Evolutionary conservation across 2,113 vertebrate genomes (phyloP).

Genomic region (Hippocampus guttulatus): DNA sequence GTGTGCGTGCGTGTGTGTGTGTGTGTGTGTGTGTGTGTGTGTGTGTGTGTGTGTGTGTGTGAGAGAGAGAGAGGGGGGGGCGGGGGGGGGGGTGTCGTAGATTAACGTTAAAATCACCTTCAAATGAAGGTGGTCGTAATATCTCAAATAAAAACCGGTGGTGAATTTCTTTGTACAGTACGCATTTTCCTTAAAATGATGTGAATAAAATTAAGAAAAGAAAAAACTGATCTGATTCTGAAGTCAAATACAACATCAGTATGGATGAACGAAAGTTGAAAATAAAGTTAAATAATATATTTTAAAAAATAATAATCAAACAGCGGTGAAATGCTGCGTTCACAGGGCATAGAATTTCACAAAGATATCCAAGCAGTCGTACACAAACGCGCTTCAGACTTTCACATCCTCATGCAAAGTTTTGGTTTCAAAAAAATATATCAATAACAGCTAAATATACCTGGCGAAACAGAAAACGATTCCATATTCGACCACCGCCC

Average conservation of each 20-base stretch:
- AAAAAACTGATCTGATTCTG: not conserved
- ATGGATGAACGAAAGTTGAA: not conserved
- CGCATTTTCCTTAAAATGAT: conserved; percentile 3
- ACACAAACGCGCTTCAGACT: not conserved
- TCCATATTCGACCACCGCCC: not conserved
- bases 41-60: too few species aligned
- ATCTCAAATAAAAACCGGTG: not conserved
- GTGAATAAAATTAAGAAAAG: not conserved
- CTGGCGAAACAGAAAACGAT: not conserved
- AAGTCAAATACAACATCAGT: not conserved
- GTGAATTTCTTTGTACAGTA: not conserved
- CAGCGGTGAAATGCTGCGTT: not conserved
- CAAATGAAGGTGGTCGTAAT: not conserved
- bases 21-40: too few species aligned
- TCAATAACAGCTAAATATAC: not conserved
- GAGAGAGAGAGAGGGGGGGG: too few species aligned
- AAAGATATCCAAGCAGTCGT: not conserved
- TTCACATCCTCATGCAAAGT: conserved; percentile 7
- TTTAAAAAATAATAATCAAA: not conserved
- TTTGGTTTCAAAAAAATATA: not conserved
- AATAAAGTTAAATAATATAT: not conserved
- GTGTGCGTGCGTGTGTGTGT: too few species aligned
- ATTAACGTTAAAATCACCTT: not conserved
- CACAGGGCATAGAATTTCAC: not conserved
- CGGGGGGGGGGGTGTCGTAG: not conserved